Evolutionary conservation across 1,140 invertebrate genomes (phyloP), one percentile per base, ranked within the genome.

Genomic region (Eumeta japonica): DNA sequence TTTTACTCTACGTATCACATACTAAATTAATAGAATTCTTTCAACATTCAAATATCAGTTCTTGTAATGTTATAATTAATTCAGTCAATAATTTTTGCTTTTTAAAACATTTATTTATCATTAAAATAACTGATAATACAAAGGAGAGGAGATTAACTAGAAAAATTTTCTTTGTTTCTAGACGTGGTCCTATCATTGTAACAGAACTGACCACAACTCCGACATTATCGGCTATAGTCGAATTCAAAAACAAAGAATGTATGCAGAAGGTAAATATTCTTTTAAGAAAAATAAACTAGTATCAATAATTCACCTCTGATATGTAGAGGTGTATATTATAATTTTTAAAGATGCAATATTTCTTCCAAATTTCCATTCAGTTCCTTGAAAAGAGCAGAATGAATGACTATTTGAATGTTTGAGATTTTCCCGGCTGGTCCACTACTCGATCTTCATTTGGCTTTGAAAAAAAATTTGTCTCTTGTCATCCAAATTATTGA

Each of bases 131-230:
- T 24, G 20, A n/a, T n/a, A n/a, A n/a, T n/a, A n/a, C n/a, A n/a
- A n/a, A n/a, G n/a, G n/a, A n/a, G n/a, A n/a, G 59, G 56, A 68
- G 56, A 71, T 71, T 74, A 70, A 74, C 54, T 44, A 58, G 52
- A 53, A 57, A 55, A 59, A 65, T 71, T 67, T 71, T 72, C 55
- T 68, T 68, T 72, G 54, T 72, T 75, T 75, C 62, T 71, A 75
- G 71, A 72, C 66, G 71, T 71, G 71, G 71, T 72, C 67, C 66
- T 63, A 71, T 72, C 67, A 73, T 75, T 70, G 66, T 75, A 52
- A 75, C 66, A 54, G 71, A 72, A 71, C 60, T 70, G 65, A 72
- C 66, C 64, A 67, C 63, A 58, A 71, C 67, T 62, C 66, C 68
- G 53, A 72, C 71, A 65, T 68, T 75, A 70, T 75, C 71, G 66